A percentile compares a stretch with the other conserved stretches of the same genome.
Evolutionary conservation across 92 coral and sea anemone species (phyloP).

Genomic region (Actinostola sp.): DNA sequence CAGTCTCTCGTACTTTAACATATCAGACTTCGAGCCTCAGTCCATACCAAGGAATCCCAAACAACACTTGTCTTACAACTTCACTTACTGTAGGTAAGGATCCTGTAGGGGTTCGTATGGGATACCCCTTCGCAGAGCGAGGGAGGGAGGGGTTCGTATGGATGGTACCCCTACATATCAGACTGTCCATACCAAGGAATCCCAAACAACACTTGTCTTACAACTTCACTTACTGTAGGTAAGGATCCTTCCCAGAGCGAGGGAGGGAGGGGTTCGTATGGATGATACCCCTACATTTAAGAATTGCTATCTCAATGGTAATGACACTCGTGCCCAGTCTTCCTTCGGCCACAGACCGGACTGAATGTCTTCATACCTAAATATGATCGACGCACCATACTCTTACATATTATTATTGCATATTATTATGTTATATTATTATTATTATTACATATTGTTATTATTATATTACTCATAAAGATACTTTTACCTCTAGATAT

Average conservation of each 20-base stretch:
- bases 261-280: no score
- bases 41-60: constrained; percentile 64
- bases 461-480: not conserved
- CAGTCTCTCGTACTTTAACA: constrained; percentile 83
- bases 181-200: constrained; percentile 66
- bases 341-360: no score
- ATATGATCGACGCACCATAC: no score
- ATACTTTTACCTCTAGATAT: constrained; percentile 49
- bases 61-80: constrained; percentile 67
- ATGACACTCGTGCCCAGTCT: no score
- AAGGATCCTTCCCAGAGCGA: no score
- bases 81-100: constrained; percentile 77
- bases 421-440: no score
- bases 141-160: no score
- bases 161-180: constrained; percentile 62
- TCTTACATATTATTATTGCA: no score
- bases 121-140: no score
- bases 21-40: constrained; percentile 64
- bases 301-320: constrained; percentile 70
- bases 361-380: no score
- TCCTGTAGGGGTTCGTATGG: no score
- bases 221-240: constrained; percentile 81
- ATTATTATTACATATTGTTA: no score
- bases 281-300: constrained; percentile 62
- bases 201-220: constrained; percentile 69